Base-by-base conservation (phyloP, 2,113 vertebrate genomes). In the Melospiza georgiana region DNA sequence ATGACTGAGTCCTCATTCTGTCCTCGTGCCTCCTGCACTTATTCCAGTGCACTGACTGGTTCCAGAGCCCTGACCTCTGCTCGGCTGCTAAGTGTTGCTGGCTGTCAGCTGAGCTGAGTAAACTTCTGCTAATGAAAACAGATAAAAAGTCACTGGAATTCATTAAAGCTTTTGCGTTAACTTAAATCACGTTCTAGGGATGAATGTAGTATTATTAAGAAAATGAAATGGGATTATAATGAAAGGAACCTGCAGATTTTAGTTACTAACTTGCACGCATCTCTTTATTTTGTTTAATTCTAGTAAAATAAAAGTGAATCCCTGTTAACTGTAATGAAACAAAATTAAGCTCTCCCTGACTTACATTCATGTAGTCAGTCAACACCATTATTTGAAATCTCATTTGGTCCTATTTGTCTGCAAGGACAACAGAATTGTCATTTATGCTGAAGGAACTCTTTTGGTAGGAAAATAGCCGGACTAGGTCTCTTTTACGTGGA, bases 61-160 rank as follows among this genome's bases (percentile, higher is more conserved):
- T 93, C 73, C 65, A 81, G 88, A 78, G 57, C 74, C 52, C 31
- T 61, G 94, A 75, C 83, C 76, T 93, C 79, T 52, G 54, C 35
- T 84, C 62, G 27, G 31, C 61, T 46, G 86, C 52, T 80, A 51
- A 44, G 48, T 72, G 44, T 86, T 95, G 49, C 69, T 72, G 58
- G 49, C 74, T 91, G 77, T 89, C 89, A 73, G 72, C 33, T 49
- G 79, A 81, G 49, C 78, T 90, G 69, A 89, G 85, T 94, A 92
- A 96, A 96, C 88, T 94, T 96, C 61, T 90, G 73, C 76, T 95
- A 95, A 94, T 89, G 76, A 87, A 92, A 96, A 93, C 90, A 95
- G 90, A 94, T 92, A 73, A 94, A 90, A 95, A 91, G 41, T 92
- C 83, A 52, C 49, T 74, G 88, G 59, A 57, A 93, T 86, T 90